Conservation (phyloP, 2,888 invertebrate genomes). For the Callyntrura guangdongensis region DNA sequence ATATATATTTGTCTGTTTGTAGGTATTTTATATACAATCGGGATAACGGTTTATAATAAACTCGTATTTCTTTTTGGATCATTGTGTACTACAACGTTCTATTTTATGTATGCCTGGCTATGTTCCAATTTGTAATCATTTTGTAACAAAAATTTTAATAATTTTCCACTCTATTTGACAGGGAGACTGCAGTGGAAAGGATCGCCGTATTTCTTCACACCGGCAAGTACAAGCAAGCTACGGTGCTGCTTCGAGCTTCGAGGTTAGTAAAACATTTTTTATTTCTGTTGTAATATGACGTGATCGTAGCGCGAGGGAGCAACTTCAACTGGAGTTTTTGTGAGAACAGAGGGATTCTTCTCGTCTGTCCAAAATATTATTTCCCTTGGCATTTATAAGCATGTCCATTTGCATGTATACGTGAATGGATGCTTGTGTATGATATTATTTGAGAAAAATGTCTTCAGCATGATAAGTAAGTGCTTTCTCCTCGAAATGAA, state of each 20-base stretch:
- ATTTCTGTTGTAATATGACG: constrained; percentile 34
- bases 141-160: constrained; percentile 79
- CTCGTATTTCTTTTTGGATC: no score
- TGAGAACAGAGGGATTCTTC: neutral
- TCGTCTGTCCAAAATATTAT: neutral
- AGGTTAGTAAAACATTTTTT: constrained; percentile 87
- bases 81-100: no score
- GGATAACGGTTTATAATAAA: no score
- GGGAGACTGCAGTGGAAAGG: constrained; percentile 93
- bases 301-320: neutral
- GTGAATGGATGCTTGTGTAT: neutral
- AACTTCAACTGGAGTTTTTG: neutral
- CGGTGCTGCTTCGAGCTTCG: constrained; percentile 93
- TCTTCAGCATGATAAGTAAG: constrained; percentile 50
- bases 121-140: constrained; percentile 70
- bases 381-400: neutral
- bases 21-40: no score
- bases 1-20: no score
- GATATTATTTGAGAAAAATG: constrained; percentile 21
- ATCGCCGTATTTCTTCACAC: constrained; percentile 92
- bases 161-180: constrained; percentile 87
- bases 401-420: neutral
- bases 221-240: constrained; percentile 91
- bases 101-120: constrained; percentile 58
- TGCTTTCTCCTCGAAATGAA: constrained; percentile 65